These are phyloP conservation scores for Patella ulyssiponensis DNA, from an alignment of 2,888 invertebrate genomes.

Conservation along the genomic window DNA sequence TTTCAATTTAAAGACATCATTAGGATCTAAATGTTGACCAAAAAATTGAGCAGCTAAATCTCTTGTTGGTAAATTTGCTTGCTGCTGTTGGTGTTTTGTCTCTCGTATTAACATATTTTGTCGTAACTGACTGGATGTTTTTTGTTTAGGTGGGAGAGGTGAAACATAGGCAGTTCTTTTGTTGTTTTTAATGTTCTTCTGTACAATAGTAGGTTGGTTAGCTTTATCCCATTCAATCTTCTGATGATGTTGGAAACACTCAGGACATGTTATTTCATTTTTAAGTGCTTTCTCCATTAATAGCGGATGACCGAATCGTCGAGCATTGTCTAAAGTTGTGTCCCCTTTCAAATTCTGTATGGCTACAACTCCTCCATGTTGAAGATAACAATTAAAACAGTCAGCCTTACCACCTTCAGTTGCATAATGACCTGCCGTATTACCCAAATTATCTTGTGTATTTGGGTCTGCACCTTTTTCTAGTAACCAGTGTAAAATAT, in stretches of 20 bases:
- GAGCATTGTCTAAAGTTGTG: slow-evolving; percentile 64
- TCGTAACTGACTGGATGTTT: slow-evolving; percentile 51
- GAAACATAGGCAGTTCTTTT: slow-evolving; percentile 58
- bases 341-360: slow-evolving; percentile 61
- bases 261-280: slow-evolving; percentile 61
- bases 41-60: slow-evolving; percentile 64
- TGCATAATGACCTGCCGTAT: slow-evolving; percentile 68
- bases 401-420: slow-evolving; percentile 63
- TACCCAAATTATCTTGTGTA: slow-evolving; percentile 63
- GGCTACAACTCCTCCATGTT: slow-evolving; percentile 62
- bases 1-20: slow-evolving; percentile 54
- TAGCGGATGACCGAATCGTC: slow-evolving; percentile 63
- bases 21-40: slow-evolving; percentile 63
- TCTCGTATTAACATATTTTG: slow-evolving; percentile 52
- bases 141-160: slow-evolving; percentile 53
- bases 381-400: slow-evolving; percentile 69
- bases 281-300: slow-evolving; percentile 68
- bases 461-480: slow-evolving; percentile 65
- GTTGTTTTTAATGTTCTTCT: slow-evolving; percentile 54
- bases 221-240: slow-evolving; percentile 59
- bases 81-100: slow-evolving; percentile 39
- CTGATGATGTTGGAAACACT: slow-evolving; percentile 59
- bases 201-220: slow-evolving; percentile 60
- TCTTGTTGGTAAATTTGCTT: slow-evolving; percentile 47
- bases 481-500: slow-evolving; percentile 68